Base-by-base conservation (phyloP, 2,113 vertebrate genomes). In the Marcusenius ussheri region DNA sequence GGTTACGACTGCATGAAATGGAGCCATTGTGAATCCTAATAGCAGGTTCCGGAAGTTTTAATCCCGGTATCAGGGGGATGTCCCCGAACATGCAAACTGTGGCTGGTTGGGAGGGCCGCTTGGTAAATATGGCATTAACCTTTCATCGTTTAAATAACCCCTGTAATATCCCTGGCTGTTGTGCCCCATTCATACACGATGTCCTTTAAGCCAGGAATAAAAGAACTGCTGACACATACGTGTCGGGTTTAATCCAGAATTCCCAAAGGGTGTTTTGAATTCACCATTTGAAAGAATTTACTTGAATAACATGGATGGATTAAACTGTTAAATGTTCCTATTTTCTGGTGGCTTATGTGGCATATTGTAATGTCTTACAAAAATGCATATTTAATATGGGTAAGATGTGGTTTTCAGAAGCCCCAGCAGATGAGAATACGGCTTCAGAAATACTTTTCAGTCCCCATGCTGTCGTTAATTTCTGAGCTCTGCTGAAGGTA, bases 401-500 rank as follows among this genome's bases (percentile, higher is more conserved):
- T n/a, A 11, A n/a, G 24, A 7, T 19, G 11, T 27, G 45, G 24
- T 15, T 49, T 50, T 56, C 31, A 56, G 50, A 42, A 53, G 31
- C 21, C 88, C 51, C 17, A 53, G 47, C 3, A 66, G 21, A 35
- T 66, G 42, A 42, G 87, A 51, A 62, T 1, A 24, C 5, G 15
- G 15, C 74, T 80, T 80, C 74, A 35, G 39, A 49, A 56, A 24
- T n/a, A 45, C 93, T 94, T 91, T 90, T 92, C 84, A 92, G 92
- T 93, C 90, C 93, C 94, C 94, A 91, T 95, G 94, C 93, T 93
- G 93, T 13, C 21, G 31, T 94, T 95, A 94, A 95, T 96, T 96
- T 96, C 94, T 95, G 96, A 96, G 94, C 94, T 94, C 92, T 74
- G 90, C 93, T 90, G 93, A 94, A 94, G 96, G 95, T 94, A 94